Evolutionary conservation across 2,113 vertebrate species (phyloP), one percentile per base, ranked within the genome.

Genomic region (Zosterops pallidus): DNA sequence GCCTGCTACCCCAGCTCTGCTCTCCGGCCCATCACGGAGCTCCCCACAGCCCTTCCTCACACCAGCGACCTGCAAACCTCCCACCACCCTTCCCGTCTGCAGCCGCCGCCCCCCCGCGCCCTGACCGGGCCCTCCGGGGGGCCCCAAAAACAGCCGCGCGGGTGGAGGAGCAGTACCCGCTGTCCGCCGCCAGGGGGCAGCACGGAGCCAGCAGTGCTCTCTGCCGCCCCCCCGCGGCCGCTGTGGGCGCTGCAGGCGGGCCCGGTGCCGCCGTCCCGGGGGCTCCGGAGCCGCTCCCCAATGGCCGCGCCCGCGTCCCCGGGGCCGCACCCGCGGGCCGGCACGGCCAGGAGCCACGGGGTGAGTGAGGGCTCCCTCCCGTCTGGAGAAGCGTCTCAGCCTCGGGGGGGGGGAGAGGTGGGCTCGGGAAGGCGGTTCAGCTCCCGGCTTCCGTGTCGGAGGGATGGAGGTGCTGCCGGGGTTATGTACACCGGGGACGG

Each of bases 81-180:
- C 17, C 65, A 3, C 14, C 2, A 1, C 29, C 24, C 33, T 37
- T 12, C 35, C 56, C 4, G 11, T 9, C 19, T 20, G 44, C 41
- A 12, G 7, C 0, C 0, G 22, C 26, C 13, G 0, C 14, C 42
- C 42, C 42, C 39, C 39, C 39, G n/a, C 10, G 39, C 39, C 39
- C 39, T 39, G 39, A 39, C 39, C 39, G 39, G 39, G 39, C 39
- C 39, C 39, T 39, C 39, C 39, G 39, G 39, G 11, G 39, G 39
- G 39, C 39, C 39, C 39, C 11, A 39, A 39, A 39, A 39, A 39
- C 39, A 39, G 11, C 39, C 39, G 39, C 39, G 39, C 39, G 39
- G 39, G 39, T 39, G 39, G 39, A 39, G 39, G 39, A 11, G 39
- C 39, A 39, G 39, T 39, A 39, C 39, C 39, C 44, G 7, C 44